These are phyloP conservation scores for Helicolenus hilgendorfi DNA, from an alignment of 2,797 vertebrate genomes.

Conservation along the genomic window DNA sequence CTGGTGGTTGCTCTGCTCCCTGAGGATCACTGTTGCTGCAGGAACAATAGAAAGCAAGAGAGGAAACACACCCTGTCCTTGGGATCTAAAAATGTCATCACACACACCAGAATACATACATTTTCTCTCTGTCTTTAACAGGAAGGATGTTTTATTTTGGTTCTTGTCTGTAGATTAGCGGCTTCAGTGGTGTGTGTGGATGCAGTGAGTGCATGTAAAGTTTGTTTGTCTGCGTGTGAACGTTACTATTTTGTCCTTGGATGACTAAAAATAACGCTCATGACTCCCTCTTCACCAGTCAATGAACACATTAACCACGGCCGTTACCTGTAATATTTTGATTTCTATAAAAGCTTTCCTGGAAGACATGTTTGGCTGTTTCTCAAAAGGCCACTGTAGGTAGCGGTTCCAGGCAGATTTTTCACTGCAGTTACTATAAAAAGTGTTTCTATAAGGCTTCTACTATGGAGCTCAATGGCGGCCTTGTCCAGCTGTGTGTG, in stretches of 20 bases:
- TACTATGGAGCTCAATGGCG: slow-evolving; percentile 47
- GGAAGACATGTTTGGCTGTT: background rate
- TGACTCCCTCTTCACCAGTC: background rate
- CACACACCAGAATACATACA: slow-evolving; percentile 43
- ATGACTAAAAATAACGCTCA: background rate
- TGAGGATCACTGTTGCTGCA: slow-evolving; percentile 70
- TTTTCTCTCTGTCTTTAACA: slow-evolving; percentile 28
- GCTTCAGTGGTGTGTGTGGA: slow-evolving; percentile 5
- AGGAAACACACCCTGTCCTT: slow-evolving; percentile 90
- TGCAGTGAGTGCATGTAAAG: background rate
- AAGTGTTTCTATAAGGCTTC: slow-evolving; percentile 29
- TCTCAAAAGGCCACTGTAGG: slow-evolving; percentile 9
- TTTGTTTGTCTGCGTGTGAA: slow-evolving; percentile 11
- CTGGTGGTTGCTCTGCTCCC: slow-evolving; percentile 56
- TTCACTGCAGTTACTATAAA: slow-evolving; percentile 36
- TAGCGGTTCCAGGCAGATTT: background rate
- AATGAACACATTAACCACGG: background rate
- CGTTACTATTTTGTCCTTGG: background rate
- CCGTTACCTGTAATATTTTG: background rate
- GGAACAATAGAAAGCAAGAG: slow-evolving; percentile 87
- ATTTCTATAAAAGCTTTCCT: slow-evolving; percentile 3
- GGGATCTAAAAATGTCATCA: slow-evolving; percentile 89
- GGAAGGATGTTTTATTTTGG: slow-evolving; percentile 69
- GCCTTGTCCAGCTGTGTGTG: slow-evolving; percentile 73
- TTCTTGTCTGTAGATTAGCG: slow-evolving; percentile 48